A percentile compares a stretch with the other conserved stretches of the same genome.
phyloP scores from a whole-genome alignment of 2,888 invertebrate genomes.

The Sclerodermus sp. region DNA sequence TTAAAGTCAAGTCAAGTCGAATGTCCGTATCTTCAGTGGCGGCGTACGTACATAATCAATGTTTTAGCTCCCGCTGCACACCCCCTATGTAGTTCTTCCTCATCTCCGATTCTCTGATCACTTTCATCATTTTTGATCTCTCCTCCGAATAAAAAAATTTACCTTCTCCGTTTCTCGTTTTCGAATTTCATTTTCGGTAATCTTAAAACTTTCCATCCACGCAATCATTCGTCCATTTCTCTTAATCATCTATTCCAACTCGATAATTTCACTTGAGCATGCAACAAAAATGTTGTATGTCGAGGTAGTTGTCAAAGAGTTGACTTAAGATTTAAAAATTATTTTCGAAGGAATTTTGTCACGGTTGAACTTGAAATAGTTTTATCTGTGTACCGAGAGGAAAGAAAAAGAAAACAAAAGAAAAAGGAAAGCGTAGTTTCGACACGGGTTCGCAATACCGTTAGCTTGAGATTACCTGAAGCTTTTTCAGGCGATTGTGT shows the following conservation, averaged over 20 bases:
- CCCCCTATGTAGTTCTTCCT: constrained; percentile 13
- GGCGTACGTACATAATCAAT: constrained; percentile 36
- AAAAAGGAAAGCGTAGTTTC: constrained; percentile 30
- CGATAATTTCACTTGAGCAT: not conserved
- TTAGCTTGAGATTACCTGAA: constrained; percentile 30
- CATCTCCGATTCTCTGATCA: constrained; percentile 6
- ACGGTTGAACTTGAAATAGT: too few species aligned
- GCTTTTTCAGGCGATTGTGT: constrained; percentile 33
- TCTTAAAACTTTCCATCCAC: not conserved
- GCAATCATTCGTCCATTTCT: not conserved
- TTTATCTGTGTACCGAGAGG: too few species aligned
- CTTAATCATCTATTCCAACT: not conserved
- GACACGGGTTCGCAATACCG: constrained; percentile 39
- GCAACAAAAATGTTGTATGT: too few species aligned
- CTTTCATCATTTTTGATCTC: too few species aligned
- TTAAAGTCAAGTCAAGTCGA: constrained; percentile 1
- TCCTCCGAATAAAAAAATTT: too few species aligned
- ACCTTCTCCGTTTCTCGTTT: not conserved
- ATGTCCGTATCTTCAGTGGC: constrained; percentile 4
- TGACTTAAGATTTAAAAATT: too few species aligned
- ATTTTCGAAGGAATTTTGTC: too few species aligned
- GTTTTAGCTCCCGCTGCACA: constrained; percentile 26
- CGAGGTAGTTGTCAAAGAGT: not conserved
- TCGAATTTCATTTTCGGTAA: not conserved
- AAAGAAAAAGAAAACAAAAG: constrained; percentile 7